phyloP scores from a whole-genome alignment of 2,888 invertebrate genomes.

The Andrena haemorrhoa region DNA sequence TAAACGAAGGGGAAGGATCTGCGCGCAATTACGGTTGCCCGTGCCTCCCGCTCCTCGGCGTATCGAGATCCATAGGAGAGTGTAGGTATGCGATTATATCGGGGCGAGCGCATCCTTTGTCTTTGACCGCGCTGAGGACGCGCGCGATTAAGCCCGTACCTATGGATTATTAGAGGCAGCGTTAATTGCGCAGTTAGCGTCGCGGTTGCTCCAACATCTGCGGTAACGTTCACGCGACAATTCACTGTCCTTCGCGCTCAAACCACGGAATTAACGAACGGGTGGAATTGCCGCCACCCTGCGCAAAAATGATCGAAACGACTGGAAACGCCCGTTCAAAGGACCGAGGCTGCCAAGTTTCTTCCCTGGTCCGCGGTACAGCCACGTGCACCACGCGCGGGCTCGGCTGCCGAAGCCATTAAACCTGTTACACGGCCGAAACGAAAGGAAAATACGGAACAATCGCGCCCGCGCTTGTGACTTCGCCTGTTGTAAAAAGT shows the following conservation, averaged over 20 bases:
- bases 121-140: conserved; percentile 46
- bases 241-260: neutral
- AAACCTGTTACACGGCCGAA: no score
- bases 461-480: no score
- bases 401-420: no score
- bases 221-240: neutral
- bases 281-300: neutral
- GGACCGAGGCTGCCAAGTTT: neutral
- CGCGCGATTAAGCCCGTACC: conserved; percentile 44
- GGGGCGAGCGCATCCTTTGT: conserved; percentile 36
- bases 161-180: conserved; percentile 46
- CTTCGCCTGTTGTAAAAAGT: no score
- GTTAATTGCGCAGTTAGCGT: conserved; percentile 35
- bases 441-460: no score
- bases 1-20: neutral
- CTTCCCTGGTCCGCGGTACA: no score
- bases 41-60: neutral
- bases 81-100: conserved; percentile 7
- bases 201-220: conserved; percentile 7
- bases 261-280: neutral
- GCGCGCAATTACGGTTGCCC: neutral
- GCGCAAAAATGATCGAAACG: neutral
- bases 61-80: neutral
- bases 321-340: neutral
- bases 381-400: no score